phyloP scores from a whole-genome alignment of 2,113 vertebrate species.

The Oryzias curvinotus region DNA sequence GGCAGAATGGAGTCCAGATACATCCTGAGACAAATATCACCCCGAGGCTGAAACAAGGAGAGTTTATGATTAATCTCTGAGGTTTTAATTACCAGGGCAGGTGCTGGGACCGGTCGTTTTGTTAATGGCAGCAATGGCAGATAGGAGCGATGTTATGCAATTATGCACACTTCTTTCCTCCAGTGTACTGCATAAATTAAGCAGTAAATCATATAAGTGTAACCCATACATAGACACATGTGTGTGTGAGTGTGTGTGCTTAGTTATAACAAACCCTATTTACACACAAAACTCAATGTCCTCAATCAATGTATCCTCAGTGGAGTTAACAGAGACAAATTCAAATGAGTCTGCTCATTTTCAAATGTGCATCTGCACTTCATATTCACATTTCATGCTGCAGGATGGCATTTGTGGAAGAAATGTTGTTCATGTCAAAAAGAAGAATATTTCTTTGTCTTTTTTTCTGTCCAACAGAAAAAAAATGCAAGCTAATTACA shows the following conservation, averaged over 20 bases:
- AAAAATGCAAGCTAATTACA: too few species aligned
- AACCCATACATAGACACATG: slow-evolving; percentile 17
- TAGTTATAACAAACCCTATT: slow-evolving; percentile 13
- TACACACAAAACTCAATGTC: slow-evolving; percentile 12
- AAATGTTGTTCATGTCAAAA: slow-evolving; percentile 16
- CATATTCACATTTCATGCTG: slow-evolving; percentile 9
- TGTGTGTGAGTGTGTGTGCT: background rate
- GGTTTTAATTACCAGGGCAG: slow-evolving; percentile 67
- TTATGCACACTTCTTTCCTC: slow-evolving; percentile 55
- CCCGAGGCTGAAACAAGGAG: slow-evolving; percentile 7
- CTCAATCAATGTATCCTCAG: slow-evolving; percentile 11
- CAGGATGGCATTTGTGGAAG: slow-evolving; percentile 38
- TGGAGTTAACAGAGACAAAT: slow-evolving; percentile 32
- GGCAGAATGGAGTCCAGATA: background rate
- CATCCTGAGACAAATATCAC: slow-evolving; percentile 22
- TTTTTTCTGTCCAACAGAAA: too few species aligned
- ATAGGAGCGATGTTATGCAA: slow-evolving; percentile 56
- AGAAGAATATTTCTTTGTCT: background rate
- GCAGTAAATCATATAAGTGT: slow-evolving; percentile 59
- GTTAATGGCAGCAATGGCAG: slow-evolving; percentile 55
- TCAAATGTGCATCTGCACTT: slow-evolving; percentile 8
- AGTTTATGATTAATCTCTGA: slow-evolving; percentile 57
- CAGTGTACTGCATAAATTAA: slow-evolving; percentile 56
- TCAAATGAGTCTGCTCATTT: slow-evolving; percentile 38
- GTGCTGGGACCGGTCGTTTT: slow-evolving; percentile 55